Base-by-base conservation (phyloP, 2,797 vertebrate species). In the Staurois parvus region DNA sequence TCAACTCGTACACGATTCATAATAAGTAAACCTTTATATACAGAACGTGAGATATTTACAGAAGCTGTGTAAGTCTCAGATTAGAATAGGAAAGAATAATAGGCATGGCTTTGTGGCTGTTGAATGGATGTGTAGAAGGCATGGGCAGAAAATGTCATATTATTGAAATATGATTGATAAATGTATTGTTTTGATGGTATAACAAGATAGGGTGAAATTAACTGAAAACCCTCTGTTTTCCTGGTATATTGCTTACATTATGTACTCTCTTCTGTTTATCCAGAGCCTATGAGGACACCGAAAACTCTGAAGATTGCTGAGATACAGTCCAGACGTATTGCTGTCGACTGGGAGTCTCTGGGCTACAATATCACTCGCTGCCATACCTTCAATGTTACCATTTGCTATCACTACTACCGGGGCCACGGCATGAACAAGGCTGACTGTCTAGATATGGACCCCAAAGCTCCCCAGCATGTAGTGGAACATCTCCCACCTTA, bases 301-400 rank as follows among this genome's bases (percentile, higher is more conserved):
- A 99, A 98, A 94, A 97, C 96, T 0, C 88, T 99, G 83, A 99
- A 99, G 94, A 99, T 99, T 30, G 97, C 97, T 0, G 97, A 99
- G 91, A 99, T 98, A 81, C 95, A 96, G 83, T 95, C 98, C 24
- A 96, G 98, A 77, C 95, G 95, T 89, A 99, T 99, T 0, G 97
- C 97, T 0, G 98, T 99, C 89, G 98, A 99, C 91, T 99, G 98
- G 98, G 98, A 99, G 87, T 99, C 98, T 2, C 80, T 99, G 90
- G 98, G 98, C 73, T 99, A 99, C 94, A 99, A 99, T 91, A 99
- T 99, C 88, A 99, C 98, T 24, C 97, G 98, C 52, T 99, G 98
- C 90, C 98, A 99, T 90, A 99, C 98, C 48, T 99, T 99, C 87
- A 99, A 99, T 80, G 97, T 99, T 89, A 99, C 98, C 69, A 99